Evolutionary conservation across 2,113 vertebrate species (phyloP).

Genomic region (Cochlearius cochlearius): DNA sequence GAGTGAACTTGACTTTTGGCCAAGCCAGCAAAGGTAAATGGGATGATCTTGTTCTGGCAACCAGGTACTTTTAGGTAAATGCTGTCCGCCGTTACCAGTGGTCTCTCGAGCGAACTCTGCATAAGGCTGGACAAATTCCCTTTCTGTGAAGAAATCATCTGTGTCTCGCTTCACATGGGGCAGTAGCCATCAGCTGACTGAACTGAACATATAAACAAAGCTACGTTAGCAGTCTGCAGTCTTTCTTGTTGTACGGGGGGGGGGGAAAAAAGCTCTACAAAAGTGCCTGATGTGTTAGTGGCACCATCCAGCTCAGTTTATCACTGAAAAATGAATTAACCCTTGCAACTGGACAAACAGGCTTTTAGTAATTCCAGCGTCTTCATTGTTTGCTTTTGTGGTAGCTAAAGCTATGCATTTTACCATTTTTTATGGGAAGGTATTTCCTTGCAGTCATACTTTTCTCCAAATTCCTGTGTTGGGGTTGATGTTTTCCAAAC

Average conservation of each 20-base stretch:
- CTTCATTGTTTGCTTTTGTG: background rate
- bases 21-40: background rate
- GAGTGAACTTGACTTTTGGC: background rate
- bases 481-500: background rate
- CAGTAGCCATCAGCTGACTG: background rate
- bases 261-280: background rate
- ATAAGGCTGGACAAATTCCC: background rate
- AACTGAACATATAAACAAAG: background rate
- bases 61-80: background rate
- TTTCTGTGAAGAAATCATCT: background rate
- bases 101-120: background rate
- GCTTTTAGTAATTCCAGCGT: background rate
- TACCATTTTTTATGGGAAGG: background rate
- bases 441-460: background rate
- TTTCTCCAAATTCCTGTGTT: background rate
- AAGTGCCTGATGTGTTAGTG: background rate
- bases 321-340: background rate
- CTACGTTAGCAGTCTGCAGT: background rate
- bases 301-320: background rate
- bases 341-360: background rate
- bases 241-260: accelerated
- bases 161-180: background rate
- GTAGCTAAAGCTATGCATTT: background rate
- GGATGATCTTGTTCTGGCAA: background rate
- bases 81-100: background rate